phyloP scores from a whole-genome alignment of 2,797 vertebrate genomes.

The Tinamus major region DNA sequence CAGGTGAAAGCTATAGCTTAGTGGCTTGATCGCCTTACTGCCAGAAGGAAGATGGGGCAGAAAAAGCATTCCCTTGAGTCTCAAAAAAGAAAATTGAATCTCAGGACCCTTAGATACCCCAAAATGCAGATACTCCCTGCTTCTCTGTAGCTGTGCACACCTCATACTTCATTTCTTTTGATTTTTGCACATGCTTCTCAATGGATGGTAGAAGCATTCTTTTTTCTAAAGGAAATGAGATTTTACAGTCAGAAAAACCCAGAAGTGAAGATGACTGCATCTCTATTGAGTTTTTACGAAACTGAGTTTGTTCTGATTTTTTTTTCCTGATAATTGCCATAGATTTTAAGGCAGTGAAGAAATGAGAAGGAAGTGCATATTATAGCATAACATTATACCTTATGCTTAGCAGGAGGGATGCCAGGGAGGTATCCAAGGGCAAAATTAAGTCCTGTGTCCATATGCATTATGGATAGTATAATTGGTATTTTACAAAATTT shows the following conservation, averaged over 20 bases:
- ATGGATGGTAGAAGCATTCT: not conserved
- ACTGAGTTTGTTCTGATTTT: not conserved
- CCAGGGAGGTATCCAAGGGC: not conserved
- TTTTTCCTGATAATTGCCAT: not conserved
- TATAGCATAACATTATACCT: not conserved
- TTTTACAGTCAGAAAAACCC: not conserved
- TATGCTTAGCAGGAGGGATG: not conserved
- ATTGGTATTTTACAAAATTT: not conserved
- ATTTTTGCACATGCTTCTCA: not conserved
- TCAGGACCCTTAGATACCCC: fast-evolving
- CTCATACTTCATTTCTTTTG: not conserved
- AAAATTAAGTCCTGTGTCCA: not conserved
- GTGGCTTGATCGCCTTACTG: not conserved
- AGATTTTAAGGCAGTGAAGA: not conserved
- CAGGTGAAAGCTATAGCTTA: not conserved
- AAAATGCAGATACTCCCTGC: fast-evolving
- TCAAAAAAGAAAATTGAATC: not conserved
- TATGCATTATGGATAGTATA: not conserved
- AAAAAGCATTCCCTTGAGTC: not conserved
- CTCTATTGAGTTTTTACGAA: not conserved
- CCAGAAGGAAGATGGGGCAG: not conserved
- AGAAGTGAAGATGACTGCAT: not conserved
- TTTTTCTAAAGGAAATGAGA: not conserved
- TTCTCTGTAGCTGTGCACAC: not conserved
- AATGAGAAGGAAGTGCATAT: not conserved